phyloP scores from a whole-genome alignment of 2,888 invertebrate genomes.

The Scelioninae gen. 1 region DNA sequence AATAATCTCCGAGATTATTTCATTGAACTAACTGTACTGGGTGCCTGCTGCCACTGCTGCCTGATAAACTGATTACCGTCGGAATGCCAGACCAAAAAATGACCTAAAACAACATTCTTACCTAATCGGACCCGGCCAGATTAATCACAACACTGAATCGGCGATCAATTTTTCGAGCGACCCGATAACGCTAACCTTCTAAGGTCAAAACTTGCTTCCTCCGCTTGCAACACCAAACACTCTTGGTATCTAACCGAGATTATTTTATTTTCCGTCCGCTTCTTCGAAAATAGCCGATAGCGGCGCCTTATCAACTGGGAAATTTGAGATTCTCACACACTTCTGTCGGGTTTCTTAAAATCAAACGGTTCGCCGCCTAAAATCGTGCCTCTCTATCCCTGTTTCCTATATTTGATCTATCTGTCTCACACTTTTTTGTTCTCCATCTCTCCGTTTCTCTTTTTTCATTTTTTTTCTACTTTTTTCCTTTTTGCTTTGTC shows the following conservation, averaged over 20 bases:
- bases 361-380: constrained; percentile 70
- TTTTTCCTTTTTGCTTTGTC: constrained; percentile 15
- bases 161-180: constrained; percentile 25
- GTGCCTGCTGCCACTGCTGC: too few species aligned
- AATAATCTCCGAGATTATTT: too few species aligned
- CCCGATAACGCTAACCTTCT: constrained; percentile 34
- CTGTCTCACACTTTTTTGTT: neutral
- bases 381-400: constrained; percentile 9
- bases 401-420: neutral
- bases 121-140: neutral
- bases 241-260: constrained; percentile 34
- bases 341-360: constrained; percentile 70
- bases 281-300: constrained; percentile 50
- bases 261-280: constrained; percentile 44
- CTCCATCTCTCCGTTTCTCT: neutral
- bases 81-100: too few species aligned
- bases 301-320: constrained; percentile 67
- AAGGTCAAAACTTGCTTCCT: constrained; percentile 37
- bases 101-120: constrained; percentile 3
- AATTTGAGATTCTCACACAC: constrained; percentile 72
- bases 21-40: too few species aligned
- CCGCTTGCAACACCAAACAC: constrained; percentile 17
- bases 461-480: neutral
- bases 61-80: too few species aligned
- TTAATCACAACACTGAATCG: constrained; percentile 16